phyloP scores from a whole-genome alignment of 2,797 vertebrate genomes.

The Enteromius paludinosus region DNA sequence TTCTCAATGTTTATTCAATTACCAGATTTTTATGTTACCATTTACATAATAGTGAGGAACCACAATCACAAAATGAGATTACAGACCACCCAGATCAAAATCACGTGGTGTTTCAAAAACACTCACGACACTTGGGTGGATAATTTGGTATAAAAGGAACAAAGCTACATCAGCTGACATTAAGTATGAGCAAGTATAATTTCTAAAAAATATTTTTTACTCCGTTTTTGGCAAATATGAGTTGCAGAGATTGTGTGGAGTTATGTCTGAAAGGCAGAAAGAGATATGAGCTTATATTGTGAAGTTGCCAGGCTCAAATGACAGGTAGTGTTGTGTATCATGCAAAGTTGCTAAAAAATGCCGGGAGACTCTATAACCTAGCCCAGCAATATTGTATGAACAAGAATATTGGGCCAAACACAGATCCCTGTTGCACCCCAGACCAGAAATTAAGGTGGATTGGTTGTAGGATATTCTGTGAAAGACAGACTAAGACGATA shows the following conservation, averaged over 20 bases:
- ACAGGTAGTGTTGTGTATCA: background rate
- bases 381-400: background rate
- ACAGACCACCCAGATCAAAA: slow-evolving; percentile 16
- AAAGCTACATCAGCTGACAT: background rate
- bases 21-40: background rate
- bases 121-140: background rate
- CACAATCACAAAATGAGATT: background rate
- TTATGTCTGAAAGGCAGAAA: background rate
- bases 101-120: slow-evolving; percentile 5
- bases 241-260: background rate
- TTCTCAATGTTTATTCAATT: slow-evolving; percentile 19
- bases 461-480: background rate
- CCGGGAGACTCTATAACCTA: background rate
- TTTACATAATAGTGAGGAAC: slow-evolving; percentile 10
- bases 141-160: background rate
- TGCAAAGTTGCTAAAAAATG: background rate
- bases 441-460: background rate
- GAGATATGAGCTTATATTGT: background rate
- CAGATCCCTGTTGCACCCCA: background rate
- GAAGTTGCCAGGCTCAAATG: background rate
- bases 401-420: background rate
- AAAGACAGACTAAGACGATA: background rate
- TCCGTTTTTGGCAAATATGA: background rate
- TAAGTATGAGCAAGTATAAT: background rate
- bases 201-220: background rate